Percentiles rank a stretch among this genome's conserved stretches.
Conservation (phyloP, 2,113 vertebrate genomes). For the Hystrix cristata region DNA sequence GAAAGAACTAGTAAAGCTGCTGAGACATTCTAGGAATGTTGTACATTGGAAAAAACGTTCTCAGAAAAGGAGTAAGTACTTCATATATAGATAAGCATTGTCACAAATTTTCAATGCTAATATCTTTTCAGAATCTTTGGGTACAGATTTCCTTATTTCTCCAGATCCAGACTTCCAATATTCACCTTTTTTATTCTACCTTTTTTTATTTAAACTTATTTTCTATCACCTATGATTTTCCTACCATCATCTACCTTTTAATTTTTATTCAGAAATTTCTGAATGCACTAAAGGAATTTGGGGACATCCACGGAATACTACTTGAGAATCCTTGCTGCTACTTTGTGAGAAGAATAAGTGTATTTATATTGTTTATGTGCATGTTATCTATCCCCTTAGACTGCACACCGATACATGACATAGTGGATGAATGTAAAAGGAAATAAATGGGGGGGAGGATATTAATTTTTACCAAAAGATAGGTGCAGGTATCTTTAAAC, state of each 20-base stretch:
- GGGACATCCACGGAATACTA: neutral
- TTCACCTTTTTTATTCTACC: neutral
- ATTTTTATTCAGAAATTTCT: neutral
- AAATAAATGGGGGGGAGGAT: neutral
- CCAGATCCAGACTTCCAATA: neutral
- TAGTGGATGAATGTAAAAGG: neutral
- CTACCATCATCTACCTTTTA: neutral
- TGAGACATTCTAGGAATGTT: neutral
- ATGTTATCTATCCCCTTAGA: neutral
- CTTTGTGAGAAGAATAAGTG: neutral
- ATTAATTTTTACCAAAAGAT: slow-evolving; percentile 1
- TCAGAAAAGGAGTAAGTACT: neutral
- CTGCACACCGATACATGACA: neutral
- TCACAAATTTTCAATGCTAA: neutral
- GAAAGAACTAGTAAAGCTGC: neutral
- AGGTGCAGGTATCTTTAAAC: neutral
- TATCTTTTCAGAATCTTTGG: neutral
- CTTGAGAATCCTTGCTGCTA: neutral
- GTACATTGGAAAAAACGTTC: neutral
- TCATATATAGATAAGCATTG: neutral
- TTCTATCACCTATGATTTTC: neutral
- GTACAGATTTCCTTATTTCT: neutral
- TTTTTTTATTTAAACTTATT: neutral
- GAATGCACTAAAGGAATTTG: neutral
- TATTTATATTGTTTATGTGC: neutral